Evolutionary conservation across 1,140 invertebrate species (phyloP).

Genomic region (Bombus waltoni): DNA sequence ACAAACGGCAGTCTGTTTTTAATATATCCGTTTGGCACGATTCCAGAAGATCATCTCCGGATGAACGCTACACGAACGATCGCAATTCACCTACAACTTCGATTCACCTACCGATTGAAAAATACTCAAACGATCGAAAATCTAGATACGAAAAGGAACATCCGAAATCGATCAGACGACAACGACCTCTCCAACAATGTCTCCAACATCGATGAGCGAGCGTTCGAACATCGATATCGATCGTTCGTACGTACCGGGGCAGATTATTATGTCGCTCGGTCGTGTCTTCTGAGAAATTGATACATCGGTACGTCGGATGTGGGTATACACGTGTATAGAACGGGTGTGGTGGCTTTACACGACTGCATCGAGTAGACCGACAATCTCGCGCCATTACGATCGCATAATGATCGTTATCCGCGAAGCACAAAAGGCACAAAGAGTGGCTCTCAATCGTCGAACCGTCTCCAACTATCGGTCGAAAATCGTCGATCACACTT

Average conservation of each 20-base stretch:
- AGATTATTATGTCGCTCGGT: slow-evolving; percentile 57
- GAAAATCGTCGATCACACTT: slow-evolving; percentile 65
- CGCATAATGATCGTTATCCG: slow-evolving; percentile 77
- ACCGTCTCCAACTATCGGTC: slow-evolving; percentile 27
- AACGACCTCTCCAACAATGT: slow-evolving; percentile 27
- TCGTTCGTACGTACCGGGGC: slow-evolving; percentile 27
- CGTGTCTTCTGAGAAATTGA: slow-evolving; percentile 64
- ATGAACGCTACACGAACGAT: no score
- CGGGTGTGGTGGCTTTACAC: slow-evolving; percentile 62
- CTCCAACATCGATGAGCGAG: slow-evolving; percentile 15
- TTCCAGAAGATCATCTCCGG: no score
- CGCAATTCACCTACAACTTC: neutral
- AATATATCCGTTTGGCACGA: no score
- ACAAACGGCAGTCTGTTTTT: no score
- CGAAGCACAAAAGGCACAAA: slow-evolving; percentile 73
- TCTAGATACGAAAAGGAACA: neutral
- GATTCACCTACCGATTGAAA: neutral
- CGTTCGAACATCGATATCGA: slow-evolving; percentile 49
- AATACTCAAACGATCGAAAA: neutral
- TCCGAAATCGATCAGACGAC: neutral
- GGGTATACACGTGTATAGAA: slow-evolving; percentile 13
- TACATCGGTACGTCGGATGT: slow-evolving; percentile 51
- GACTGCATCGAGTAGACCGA: slow-evolving; percentile 67
- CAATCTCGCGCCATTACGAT: slow-evolving; percentile 78
- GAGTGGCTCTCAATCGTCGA: slow-evolving; percentile 71